A percentile compares a stretch with the other conserved stretches of the same genome.
Evolutionary conservation across 2,888 invertebrate species (phyloP).

Genomic region (Melanargia galathea): DNA sequence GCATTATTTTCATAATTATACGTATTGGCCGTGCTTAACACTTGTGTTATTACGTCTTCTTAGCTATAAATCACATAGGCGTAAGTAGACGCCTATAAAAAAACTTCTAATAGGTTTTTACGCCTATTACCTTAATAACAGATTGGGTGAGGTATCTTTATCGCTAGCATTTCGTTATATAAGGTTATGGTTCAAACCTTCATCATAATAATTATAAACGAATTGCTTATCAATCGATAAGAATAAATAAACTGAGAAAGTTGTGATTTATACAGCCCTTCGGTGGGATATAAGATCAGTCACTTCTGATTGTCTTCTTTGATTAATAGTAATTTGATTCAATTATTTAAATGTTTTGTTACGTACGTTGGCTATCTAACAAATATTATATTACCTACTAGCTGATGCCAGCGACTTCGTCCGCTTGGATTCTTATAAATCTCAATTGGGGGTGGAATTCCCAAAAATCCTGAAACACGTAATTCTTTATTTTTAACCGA

Average conservation of each 20-base stretch:
- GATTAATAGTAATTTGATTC: constrained; percentile 4
- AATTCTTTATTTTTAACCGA: no score
- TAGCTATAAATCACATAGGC: no score
- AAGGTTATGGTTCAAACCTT: not conserved
- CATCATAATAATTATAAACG: no score
- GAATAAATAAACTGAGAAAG: not conserved
- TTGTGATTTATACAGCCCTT: constrained; percentile 5
- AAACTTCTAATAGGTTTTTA: not conserved
- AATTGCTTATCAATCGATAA: constrained; percentile 6
- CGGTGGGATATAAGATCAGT: not conserved
- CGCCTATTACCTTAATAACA: not conserved
- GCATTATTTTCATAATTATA: no score
- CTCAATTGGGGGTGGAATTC: no score
- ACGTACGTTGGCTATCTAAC: not conserved
- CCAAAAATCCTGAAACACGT: no score
- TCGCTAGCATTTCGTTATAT: not conserved
- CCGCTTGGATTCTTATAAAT: no score
- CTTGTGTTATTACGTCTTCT: no score
- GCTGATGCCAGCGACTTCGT: no score
- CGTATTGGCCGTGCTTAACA: no score
- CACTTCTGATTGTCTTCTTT: constrained; percentile 10
- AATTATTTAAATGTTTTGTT: constrained; percentile 1
- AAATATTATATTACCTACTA: no score
- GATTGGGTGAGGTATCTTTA: not conserved
- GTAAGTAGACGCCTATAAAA: not conserved